phyloP scores from a whole-genome alignment of 2,113 vertebrate species.

The Neotoma lepida region DNA sequence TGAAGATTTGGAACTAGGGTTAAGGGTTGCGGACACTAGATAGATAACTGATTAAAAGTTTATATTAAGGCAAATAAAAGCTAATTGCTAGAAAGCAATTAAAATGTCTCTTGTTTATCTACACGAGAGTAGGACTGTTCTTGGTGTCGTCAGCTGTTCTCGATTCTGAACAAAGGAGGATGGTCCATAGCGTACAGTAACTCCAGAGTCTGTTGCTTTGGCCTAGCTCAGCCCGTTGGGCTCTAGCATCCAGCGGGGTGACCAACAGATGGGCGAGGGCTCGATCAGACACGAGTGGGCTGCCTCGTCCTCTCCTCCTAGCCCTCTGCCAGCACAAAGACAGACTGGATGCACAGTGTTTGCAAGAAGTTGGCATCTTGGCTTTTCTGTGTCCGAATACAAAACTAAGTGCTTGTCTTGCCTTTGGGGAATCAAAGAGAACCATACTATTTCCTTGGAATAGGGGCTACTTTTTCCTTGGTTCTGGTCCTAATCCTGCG shows the following conservation, averaged over 20 bases:
- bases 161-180: slow-evolving; percentile 71
- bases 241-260: slow-evolving; percentile 76
- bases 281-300: background rate
- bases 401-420: slow-evolving; percentile 74
- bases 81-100: slow-evolving; percentile 86
- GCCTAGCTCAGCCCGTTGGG: slow-evolving; percentile 85
- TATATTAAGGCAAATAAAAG: slow-evolving; percentile 90
- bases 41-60: slow-evolving; percentile 84
- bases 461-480: slow-evolving; percentile 39
- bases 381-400: slow-evolving; percentile 63
- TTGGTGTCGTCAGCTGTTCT: slow-evolving; percentile 61
- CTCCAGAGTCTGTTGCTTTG: slow-evolving; percentile 84
- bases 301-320: background rate
- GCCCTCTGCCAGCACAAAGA: slow-evolving; percentile 3
- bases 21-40: slow-evolving; percentile 78
- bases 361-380: slow-evolving; percentile 62
- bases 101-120: slow-evolving; percentile 83
- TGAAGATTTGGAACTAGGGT: slow-evolving; percentile 75
- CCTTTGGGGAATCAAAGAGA: slow-evolving; percentile 66
- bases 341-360: slow-evolving; percentile 60
- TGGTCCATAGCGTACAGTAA: slow-evolving; percentile 73
- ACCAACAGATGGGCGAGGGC: slow-evolving; percentile 59
- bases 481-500: background rate
- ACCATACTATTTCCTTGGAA: slow-evolving; percentile 70
- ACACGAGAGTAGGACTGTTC: slow-evolving; percentile 78